These are phyloP conservation scores for Philereme vetulata DNA, from an alignment of 2,888 invertebrate genomes.

Conservation along the genomic window DNA sequence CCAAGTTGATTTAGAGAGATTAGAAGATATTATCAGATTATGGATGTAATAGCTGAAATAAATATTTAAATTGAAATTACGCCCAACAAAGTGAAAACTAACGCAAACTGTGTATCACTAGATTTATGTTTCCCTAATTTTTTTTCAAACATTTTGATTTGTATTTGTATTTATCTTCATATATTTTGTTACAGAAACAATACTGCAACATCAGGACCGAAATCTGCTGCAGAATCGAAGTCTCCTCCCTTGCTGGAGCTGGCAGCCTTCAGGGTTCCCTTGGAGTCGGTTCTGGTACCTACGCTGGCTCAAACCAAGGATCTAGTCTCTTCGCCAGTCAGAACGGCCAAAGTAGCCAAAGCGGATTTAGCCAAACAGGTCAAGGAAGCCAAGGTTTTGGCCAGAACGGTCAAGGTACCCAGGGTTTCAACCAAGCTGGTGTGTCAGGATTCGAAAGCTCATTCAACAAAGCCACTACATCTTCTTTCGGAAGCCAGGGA, in stretches of 20 bases:
- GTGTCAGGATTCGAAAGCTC: conserved; percentile 41
- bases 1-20: too few relatives aligned
- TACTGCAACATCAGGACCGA: conserved; percentile 75
- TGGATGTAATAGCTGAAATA: too few relatives aligned
- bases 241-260: conserved; percentile 53
- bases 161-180: not conserved
- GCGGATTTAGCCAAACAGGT: conserved; percentile 31
- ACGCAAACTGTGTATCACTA: too few relatives aligned
- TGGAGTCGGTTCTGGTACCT: conserved; percentile 61
- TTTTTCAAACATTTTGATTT: too few relatives aligned
- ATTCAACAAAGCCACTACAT: conserved; percentile 32
- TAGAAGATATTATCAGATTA: too few relatives aligned
- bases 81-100: too few relatives aligned
- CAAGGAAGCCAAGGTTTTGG: conserved; percentile 20
- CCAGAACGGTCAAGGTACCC: conserved; percentile 24
- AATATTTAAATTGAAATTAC: too few relatives aligned
- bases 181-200: conserved; percentile 71
- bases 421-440: conserved; percentile 32
- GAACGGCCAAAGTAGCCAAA: conserved; percentile 38
- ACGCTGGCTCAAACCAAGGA: conserved; percentile 54
- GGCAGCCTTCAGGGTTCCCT: conserved; percentile 56
- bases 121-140: too few relatives aligned
- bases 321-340: conserved; percentile 50
- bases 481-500: conserved; percentile 38
- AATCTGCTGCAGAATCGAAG: conserved; percentile 76